Conservation (phyloP, 2,797 vertebrate genomes). For the Macrochelys suwanniensis region DNA sequence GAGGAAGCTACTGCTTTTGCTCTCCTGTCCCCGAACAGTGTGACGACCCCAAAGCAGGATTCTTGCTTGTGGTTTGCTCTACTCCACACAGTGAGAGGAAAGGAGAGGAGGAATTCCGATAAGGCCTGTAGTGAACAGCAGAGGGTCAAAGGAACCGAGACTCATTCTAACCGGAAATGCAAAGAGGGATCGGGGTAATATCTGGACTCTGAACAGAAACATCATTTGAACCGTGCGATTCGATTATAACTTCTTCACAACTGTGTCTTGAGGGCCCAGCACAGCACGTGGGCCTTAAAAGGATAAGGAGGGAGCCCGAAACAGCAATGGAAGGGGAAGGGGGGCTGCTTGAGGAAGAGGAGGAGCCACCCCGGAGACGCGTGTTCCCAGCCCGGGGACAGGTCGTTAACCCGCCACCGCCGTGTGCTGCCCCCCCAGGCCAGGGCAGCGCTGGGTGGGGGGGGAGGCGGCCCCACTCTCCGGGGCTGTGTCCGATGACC, state of each 20-base stretch:
- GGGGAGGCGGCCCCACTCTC: background rate
- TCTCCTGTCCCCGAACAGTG: background rate
- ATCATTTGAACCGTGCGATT: too few relatives aligned
- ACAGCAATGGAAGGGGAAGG: fast-evolving
- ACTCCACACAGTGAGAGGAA: background rate
- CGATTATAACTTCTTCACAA: background rate
- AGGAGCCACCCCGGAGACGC: background rate
- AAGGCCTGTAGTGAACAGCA: background rate
- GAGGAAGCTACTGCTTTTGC: background rate
- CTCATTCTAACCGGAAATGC: background rate
- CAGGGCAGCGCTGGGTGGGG: background rate
- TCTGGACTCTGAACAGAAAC: too few relatives aligned
- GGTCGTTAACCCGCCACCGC: background rate
- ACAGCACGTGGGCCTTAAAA: too few relatives aligned
- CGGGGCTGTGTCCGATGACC: background rate
- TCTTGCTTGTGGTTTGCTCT: background rate
- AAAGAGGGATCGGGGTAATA: too few relatives aligned
- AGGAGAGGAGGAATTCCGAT: background rate
- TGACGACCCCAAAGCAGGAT: background rate
- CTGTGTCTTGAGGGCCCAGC: too few relatives aligned
- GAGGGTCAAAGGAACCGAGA: background rate
- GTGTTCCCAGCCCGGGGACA: background rate
- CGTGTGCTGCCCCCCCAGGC: background rate
- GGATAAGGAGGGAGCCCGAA: background rate
- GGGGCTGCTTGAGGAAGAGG: background rate